Base-by-base conservation (phyloP, 2,113 vertebrate species). In the Helogale parvula region DNA sequence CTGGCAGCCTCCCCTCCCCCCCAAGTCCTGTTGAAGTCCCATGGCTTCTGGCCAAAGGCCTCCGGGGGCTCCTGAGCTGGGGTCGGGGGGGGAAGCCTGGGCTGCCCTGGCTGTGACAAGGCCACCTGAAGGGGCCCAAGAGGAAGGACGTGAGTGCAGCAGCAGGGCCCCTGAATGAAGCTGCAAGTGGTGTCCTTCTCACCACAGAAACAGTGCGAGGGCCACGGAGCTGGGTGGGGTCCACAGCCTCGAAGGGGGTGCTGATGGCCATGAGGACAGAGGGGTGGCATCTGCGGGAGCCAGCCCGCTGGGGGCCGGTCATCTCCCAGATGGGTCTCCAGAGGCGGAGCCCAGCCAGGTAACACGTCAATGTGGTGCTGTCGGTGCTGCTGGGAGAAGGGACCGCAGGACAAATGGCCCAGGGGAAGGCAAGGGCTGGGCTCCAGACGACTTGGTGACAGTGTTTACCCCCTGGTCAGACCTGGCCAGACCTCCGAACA, bases 91-190 rank as follows among this genome's bases (percentile, higher is more conserved):
- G 29, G 29, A 0, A 0, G 52, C n/a, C 68, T 79, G 87, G 0
- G 19, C 31, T 87, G 35, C 82, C 80, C 96, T 98, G 0, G 17
- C 83, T 33, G 86, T 0, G 88, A 0, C 96, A 98, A 81, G 60
- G 1, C 0, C 96, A 98, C 66, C 52, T 23, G 69, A 77, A 41
- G 85, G 19, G 97, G 93, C 87, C 45, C 11, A 76, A 76, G 38
- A 98, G 97, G 57, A 97, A 72, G 38, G 99, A 21, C 97, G 97
- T 96, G 99, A 96, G 95, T 99, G 99, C 72, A 99, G 91, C 41
- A 98, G 96, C 97, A 99, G 69, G 23, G 98, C 97, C 96, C 98
- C 71, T 82, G 98, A 94, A 99, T 95, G 91, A 60, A 71, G 88
- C 99, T n/a, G 98, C 88, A 98, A 47, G 66, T 98, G 98, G 88